These are phyloP conservation scores for Nineta flava DNA, from an alignment of 2,888 invertebrate genomes.

Conservation along the genomic window DNA sequence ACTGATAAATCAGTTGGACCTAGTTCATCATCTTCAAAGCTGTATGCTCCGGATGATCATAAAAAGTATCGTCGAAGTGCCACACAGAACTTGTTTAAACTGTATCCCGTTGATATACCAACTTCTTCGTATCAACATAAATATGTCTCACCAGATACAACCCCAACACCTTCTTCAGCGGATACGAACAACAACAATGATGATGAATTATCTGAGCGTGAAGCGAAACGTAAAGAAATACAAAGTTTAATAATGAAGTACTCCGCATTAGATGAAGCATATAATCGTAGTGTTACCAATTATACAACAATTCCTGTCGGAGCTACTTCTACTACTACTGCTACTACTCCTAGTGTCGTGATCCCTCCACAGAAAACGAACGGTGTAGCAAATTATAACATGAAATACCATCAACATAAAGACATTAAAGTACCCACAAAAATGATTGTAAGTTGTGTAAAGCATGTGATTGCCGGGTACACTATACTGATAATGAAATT, in stretches of 20 bases:
- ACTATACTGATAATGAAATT: not conserved
- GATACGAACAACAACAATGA: conserved; percentile 25
- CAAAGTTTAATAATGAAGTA: conserved; percentile 71
- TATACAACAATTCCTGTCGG: conserved; percentile 19
- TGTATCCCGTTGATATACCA: conserved; percentile 37
- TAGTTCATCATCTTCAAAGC: not conserved
- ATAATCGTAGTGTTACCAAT: conserved; percentile 24
- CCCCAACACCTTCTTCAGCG: conserved; percentile 29
- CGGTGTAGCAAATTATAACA: conserved; percentile 33
- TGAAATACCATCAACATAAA: conserved; percentile 21
- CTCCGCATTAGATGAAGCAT: conserved; percentile 59
- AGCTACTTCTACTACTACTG: conserved; percentile 27
- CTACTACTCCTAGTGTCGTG: conserved; percentile 30
- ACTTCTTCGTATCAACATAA: conserved; percentile 4
- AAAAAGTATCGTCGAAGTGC: conserved; percentile 30
- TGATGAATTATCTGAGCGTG: conserved; percentile 48
- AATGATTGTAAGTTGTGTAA: conserved; percentile 17
- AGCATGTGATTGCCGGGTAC: not conserved
- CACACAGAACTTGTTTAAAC: conserved; percentile 25
- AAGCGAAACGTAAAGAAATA: conserved; percentile 68
- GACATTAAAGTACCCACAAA: conserved; percentile 18
- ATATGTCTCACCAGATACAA: conserved; percentile 27
- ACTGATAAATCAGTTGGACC: too few relatives aligned
- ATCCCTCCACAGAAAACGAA: conserved; percentile 28
- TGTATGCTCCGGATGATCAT: not conserved